Conservation (phyloP, 2,888 invertebrate genomes). For the Ernsta delagoae region DNA sequence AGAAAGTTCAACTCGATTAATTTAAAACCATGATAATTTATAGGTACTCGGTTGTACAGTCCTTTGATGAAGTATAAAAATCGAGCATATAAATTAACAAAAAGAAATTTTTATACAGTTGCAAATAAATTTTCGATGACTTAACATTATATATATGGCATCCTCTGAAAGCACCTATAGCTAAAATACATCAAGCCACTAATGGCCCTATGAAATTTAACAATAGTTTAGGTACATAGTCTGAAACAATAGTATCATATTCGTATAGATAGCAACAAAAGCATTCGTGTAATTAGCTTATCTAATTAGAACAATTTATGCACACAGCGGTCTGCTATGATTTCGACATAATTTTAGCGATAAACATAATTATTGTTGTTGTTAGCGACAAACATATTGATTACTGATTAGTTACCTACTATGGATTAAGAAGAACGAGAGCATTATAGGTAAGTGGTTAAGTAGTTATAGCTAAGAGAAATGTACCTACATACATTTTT, state of each 20-base stretch:
- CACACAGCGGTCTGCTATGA: slow-evolving; percentile 18
- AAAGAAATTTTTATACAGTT: too few relatives aligned
- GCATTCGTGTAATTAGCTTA: slow-evolving; percentile 35
- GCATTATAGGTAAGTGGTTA: too few relatives aligned
- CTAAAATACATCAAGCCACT: slow-evolving; percentile 1
- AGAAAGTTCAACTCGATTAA: too few relatives aligned
- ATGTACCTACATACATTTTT: too few relatives aligned
- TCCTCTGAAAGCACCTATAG: neutral
- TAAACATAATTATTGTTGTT: too few relatives aligned
- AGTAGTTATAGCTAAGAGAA: too few relatives aligned
- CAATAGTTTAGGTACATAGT: slow-evolving; percentile 13
- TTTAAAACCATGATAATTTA: too few relatives aligned
- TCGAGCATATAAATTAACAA: too few relatives aligned
- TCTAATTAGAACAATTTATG: slow-evolving; percentile 34
- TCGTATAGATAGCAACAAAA: slow-evolving; percentile 30
- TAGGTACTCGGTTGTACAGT: too few relatives aligned
- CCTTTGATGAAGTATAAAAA: too few relatives aligned
- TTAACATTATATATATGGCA: neutral
- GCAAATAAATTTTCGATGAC: too few relatives aligned
- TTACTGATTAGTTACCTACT: neutral
- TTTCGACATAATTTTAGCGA: slow-evolving; percentile 21
- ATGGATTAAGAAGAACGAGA: neutral
- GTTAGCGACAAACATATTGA: too few relatives aligned
- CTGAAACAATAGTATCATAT: slow-evolving; percentile 20
- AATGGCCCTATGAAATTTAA: slow-evolving; percentile 23